Evolutionary conservation across 2,797 vertebrate species (phyloP).

Genomic region (Syncerus caffer): DNA sequence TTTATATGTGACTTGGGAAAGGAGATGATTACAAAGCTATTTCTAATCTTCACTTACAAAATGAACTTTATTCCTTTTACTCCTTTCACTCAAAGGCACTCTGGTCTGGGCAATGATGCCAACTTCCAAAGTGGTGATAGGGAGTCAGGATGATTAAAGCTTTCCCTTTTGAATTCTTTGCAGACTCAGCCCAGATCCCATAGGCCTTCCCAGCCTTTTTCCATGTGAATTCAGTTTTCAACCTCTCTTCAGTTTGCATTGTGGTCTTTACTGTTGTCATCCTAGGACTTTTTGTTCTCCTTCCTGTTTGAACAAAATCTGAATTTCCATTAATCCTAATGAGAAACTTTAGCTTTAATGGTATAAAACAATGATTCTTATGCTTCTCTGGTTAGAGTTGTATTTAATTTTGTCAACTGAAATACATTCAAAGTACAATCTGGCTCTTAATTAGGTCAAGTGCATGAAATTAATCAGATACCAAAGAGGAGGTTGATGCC

Average conservation of each 20-base stretch:
- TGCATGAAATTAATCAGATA: slow-evolving; percentile 79
- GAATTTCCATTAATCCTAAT: slow-evolving; percentile 4
- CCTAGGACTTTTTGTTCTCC: slow-evolving; percentile 4
- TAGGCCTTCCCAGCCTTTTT: neutral
- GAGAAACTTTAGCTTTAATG: slow-evolving; percentile 41
- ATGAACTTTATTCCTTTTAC: slow-evolving; percentile 19
- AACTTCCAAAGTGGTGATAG: neutral
- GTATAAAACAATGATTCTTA: slow-evolving; percentile 33
- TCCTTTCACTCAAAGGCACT: neutral
- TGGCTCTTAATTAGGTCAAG: slow-evolving; percentile 79
- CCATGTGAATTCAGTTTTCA: neutral
- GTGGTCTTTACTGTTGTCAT: neutral
- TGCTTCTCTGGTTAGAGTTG: slow-evolving; percentile 52
- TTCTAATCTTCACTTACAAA: slow-evolving; percentile 59
- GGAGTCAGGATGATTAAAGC: neutral
- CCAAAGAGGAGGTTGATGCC: slow-evolving; percentile 72
- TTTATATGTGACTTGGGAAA: slow-evolving; percentile 34
- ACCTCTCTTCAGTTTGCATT: neutral
- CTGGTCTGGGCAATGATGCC: neutral
- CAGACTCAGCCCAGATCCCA: neutral
- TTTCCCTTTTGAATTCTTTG: neutral
- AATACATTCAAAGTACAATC: slow-evolving; percentile 70
- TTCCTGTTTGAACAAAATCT: slow-evolving; percentile 7
- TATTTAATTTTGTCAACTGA: slow-evolving; percentile 69
- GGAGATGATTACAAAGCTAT: slow-evolving; percentile 8